phyloP scores from a whole-genome alignment of 2,888 invertebrate species.

The Dascillus cervinus region DNA sequence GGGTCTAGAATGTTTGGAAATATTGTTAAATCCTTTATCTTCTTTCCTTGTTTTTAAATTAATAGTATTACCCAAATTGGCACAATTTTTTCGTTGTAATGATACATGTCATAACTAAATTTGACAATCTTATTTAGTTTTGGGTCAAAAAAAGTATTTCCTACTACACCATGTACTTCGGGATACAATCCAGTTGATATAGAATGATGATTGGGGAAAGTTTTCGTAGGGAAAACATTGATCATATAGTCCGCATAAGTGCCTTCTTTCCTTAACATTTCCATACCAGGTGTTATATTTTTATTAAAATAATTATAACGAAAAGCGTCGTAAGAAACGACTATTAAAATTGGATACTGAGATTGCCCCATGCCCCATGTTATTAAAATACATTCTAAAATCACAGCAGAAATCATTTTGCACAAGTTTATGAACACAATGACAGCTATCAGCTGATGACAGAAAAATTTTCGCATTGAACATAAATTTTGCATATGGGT shows the following conservation, averaged over 20 bases:
- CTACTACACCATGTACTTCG: conserved; percentile 62
- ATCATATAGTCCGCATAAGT: conserved; percentile 51
- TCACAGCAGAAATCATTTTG: conserved; percentile 2
- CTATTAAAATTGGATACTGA: conserved; percentile 46
- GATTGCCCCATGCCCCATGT: conserved; percentile 29
- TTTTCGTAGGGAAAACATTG: conserved; percentile 62
- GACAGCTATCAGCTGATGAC: too few species aligned
- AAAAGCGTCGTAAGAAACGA: conserved; percentile 66
- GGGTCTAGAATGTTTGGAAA: conserved; percentile 38
- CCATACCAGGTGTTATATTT: conserved; percentile 51
- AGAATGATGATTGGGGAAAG: conserved; percentile 67
- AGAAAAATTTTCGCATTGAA: too few species aligned
- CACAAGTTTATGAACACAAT: too few species aligned
- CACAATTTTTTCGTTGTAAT: conserved; percentile 46
- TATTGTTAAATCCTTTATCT: conserved; percentile 4
- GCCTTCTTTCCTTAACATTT: conserved; percentile 48
- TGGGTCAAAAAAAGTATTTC: conserved; percentile 53
- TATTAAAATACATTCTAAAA: conserved; percentile 11
- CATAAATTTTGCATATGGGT: too few species aligned
- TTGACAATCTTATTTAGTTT: conserved; percentile 28
- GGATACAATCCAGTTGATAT: conserved; percentile 63
- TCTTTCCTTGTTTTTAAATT: background rate
- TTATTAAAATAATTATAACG: conserved; percentile 57
- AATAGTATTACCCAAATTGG: conserved; percentile 51
- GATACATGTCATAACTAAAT: conserved; percentile 45